These are phyloP conservation scores for Ips nitidus DNA, from an alignment of 1,140 invertebrate species.

Conservation along the genomic window DNA sequence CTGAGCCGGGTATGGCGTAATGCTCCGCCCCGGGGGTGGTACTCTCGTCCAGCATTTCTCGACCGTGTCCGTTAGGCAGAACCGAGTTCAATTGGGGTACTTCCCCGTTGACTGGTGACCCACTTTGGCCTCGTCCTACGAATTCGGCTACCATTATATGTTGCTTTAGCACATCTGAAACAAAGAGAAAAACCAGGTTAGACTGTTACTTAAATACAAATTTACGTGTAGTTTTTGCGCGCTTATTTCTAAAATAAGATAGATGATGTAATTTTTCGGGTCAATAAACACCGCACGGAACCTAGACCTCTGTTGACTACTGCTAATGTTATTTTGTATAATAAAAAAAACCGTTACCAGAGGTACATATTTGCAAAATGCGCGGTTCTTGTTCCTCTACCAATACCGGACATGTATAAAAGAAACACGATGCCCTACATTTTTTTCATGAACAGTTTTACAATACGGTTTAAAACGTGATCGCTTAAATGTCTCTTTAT, in stretches of 20 bases:
- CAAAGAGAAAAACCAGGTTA: slow-evolving; percentile 38
- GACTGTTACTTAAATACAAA: slow-evolving; percentile 1
- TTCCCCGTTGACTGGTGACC: slow-evolving; percentile 68
- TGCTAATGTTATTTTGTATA: slow-evolving; percentile 14
- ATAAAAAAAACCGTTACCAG: slow-evolving; percentile 21
- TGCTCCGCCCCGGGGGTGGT: slow-evolving; percentile 48
- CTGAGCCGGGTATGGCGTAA: slow-evolving; percentile 52
- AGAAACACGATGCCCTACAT: not conserved
- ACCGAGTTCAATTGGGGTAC: slow-evolving; percentile 60
- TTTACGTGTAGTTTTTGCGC: not conserved
- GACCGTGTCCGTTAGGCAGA: slow-evolving; percentile 57
- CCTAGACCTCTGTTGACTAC: slow-evolving; percentile 10
- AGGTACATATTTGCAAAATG: slow-evolving; percentile 14
- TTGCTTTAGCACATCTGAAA: slow-evolving; percentile 69
- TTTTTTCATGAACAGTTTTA: too few relatives aligned
- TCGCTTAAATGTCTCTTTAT: not conserved
- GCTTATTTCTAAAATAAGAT: slow-evolving; percentile 14
- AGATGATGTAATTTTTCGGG: slow-evolving; percentile 30
- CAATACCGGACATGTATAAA: not conserved
- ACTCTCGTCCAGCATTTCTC: slow-evolving; percentile 50
- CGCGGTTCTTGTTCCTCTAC: not conserved
- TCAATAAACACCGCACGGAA: slow-evolving; percentile 24
- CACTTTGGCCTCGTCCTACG: slow-evolving; percentile 70
- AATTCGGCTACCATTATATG: slow-evolving; percentile 85
- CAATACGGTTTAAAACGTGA: too few relatives aligned